Evolutionary conservation across 1,140 invertebrate species (phyloP).

Genomic region (Drosophila auraria): DNA sequence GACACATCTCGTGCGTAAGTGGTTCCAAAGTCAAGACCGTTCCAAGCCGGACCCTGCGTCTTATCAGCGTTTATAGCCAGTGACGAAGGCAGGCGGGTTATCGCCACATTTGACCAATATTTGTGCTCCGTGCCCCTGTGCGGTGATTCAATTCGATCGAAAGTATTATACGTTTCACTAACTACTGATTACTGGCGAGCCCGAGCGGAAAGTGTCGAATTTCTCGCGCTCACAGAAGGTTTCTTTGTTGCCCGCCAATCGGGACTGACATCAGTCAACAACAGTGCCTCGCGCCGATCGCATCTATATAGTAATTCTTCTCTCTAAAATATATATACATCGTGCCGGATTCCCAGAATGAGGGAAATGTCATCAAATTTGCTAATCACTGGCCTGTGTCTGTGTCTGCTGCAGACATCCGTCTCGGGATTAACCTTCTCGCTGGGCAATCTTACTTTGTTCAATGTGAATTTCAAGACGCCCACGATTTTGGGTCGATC

Average conservation of each 20-base stretch:
- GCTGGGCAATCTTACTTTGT: constrained; percentile 60
- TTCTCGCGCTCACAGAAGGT: constrained; percentile 50
- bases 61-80: constrained; percentile 49
- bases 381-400: constrained; percentile 29
- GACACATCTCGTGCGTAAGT: constrained; percentile 60
- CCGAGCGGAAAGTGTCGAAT: constrained; percentile 33
- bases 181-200: constrained; percentile 16
- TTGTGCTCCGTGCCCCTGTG: constrained; percentile 6
- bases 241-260: constrained; percentile 57
- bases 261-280: constrained; percentile 54
- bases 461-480: constrained; percentile 66
- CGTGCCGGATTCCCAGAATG: background rate
- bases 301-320: constrained; percentile 11
- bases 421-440: constrained; percentile 48
- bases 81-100: constrained; percentile 66
- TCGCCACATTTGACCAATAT: constrained; percentile 64
- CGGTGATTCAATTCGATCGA: constrained; percentile 67
- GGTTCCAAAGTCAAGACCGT: constrained; percentile 69
- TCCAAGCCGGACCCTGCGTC: constrained; percentile 58
- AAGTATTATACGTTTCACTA: constrained; percentile 49
- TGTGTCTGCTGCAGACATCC: constrained; percentile 33
- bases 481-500: constrained; percentile 41
- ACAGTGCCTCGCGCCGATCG: constrained; percentile 52
- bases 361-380: constrained; percentile 19
- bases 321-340: constrained; percentile 9